These are phyloP conservation scores for Patella caerulea DNA, from an alignment of 2,888 invertebrate genomes.

Conservation along the genomic window DNA sequence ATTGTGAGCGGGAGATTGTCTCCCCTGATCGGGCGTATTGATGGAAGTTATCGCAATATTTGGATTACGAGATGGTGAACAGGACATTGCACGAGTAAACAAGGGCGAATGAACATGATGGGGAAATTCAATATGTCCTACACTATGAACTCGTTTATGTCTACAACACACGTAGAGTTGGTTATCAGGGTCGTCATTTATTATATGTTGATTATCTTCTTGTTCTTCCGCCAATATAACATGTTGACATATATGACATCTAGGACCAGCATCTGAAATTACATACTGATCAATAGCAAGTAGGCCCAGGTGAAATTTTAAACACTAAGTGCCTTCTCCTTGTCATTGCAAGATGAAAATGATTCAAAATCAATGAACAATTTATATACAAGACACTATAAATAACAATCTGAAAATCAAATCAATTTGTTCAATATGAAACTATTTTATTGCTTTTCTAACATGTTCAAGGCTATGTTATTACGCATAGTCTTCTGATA, in stretches of 20 bases:
- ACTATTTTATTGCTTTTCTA: too few relatives aligned
- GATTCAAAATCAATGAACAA: too few relatives aligned
- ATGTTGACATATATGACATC: constrained; percentile 26
- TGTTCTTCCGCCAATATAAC: constrained; percentile 21
- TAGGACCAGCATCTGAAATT: constrained; percentile 21
- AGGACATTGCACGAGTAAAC: constrained; percentile 49
- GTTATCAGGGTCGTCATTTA: constrained; percentile 30
- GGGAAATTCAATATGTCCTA: constrained; percentile 56
- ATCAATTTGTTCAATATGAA: too few relatives aligned
- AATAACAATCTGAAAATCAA: too few relatives aligned
- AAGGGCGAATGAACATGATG: constrained; percentile 48
- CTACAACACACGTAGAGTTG: constrained; percentile 47
- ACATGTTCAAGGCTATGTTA: too few relatives aligned
- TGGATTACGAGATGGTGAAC: constrained; percentile 46
- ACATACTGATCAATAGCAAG: too few relatives aligned
- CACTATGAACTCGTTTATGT: constrained; percentile 63
- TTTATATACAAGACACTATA: too few relatives aligned
- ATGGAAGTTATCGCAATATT: constrained; percentile 39
- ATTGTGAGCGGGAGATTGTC: constrained; percentile 13
- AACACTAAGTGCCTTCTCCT: too few relatives aligned
- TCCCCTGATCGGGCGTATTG: constrained; percentile 40
- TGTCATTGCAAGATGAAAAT: too few relatives aligned
- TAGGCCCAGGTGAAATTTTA: too few relatives aligned
- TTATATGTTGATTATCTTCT: constrained; percentile 21
- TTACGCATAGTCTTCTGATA: too few relatives aligned